Conservation (phyloP, 1,140 invertebrate species). For the Apis dorsata region DNA sequence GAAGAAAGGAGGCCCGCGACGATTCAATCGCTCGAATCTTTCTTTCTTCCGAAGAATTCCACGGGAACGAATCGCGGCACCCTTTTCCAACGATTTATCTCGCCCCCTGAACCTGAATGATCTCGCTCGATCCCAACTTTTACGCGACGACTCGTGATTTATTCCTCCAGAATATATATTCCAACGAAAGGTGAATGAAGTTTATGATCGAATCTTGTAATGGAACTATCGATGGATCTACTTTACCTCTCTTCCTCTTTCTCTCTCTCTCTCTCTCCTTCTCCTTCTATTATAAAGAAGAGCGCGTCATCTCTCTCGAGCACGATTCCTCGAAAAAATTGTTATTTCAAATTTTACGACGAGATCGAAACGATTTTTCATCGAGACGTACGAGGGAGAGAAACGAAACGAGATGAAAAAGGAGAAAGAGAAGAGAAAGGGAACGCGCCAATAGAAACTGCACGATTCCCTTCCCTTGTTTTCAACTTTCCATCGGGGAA, state of each 20-base stretch:
- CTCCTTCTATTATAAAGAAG: not conserved
- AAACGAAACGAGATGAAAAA: not conserved
- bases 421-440: not conserved
- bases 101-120: not conserved
- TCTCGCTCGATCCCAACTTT: constrained; percentile 15
- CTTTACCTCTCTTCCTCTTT: not conserved
- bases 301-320: not conserved
- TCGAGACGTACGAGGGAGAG: not conserved
- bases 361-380: not conserved
- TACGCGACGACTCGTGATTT: not conserved
- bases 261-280: not conserved
- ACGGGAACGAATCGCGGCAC: constrained; percentile 1
- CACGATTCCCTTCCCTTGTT: constrained; percentile 26
- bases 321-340: not conserved
- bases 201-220: not conserved
- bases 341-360: constrained; percentile 3
- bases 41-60: constrained; percentile 16
- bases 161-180: not conserved
- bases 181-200: not conserved
- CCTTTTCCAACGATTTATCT: constrained; percentile 44
- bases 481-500: not conserved
- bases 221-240: not conserved
- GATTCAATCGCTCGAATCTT: constrained; percentile 54
- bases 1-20: constrained; percentile 33
- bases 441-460: constrained; percentile 11